phyloP scores from a whole-genome alignment of 2,113 vertebrate species.

The Nicator chloris region DNA sequence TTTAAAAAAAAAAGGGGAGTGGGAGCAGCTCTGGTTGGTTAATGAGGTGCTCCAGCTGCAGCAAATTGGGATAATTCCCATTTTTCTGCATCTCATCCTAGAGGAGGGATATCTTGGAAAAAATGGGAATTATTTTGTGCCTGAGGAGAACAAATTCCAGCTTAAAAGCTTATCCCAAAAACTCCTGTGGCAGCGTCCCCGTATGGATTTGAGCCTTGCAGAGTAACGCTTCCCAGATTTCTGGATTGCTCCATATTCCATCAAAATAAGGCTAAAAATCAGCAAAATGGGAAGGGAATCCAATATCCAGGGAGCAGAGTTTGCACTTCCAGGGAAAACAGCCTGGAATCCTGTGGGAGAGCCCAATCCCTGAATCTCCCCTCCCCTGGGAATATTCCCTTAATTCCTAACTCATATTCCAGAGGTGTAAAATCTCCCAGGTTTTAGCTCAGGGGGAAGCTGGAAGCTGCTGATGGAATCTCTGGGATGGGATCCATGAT shows the following conservation, averaged over 20 bases:
- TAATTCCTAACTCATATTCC: not conserved
- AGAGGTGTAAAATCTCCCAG: not conserved
- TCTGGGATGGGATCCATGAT: not conserved
- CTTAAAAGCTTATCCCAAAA: not conserved
- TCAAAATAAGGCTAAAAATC: not conserved
- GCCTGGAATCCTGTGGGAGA: not conserved
- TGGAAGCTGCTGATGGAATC: not conserved
- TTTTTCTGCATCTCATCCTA: not conserved
- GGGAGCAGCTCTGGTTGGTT: not conserved
- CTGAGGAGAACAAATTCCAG: accelerated
- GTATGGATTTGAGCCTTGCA: accelerated
- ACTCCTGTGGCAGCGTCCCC: not conserved
- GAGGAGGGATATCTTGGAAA: no score
- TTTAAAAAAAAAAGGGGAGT: no score
- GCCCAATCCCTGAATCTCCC: not conserved
- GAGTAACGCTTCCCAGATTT: accelerated
- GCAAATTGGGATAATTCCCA: not conserved
- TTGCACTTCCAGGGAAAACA: not conserved
- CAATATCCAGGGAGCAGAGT: not conserved
- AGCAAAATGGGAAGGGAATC: not conserved
- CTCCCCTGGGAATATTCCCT: not conserved
- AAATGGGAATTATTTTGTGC: accelerated
- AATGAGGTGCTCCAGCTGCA: not conserved
- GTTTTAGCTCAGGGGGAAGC: not conserved
- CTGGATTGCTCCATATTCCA: not conserved